phyloP scores from a whole-genome alignment of 2,888 invertebrate genomes.

The Campopleginae sp. region DNA sequence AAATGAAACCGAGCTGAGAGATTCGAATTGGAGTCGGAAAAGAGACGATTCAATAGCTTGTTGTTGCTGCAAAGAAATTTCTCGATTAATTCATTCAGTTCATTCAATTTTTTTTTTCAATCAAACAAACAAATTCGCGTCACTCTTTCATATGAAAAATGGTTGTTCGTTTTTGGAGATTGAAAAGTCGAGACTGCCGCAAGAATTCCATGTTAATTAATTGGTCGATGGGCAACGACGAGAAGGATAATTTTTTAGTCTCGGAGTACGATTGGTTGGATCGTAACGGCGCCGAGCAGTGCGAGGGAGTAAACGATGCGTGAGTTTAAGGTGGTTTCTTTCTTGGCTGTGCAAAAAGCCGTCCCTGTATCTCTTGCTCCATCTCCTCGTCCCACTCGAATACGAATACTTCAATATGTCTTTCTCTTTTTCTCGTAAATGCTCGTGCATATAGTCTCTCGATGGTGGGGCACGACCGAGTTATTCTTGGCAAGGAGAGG shows the following conservation, averaged over 20 bases:
- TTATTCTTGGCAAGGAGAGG: slow-evolving; percentile 79
- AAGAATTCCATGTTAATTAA: neutral
- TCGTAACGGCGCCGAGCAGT: slow-evolving; percentile 51
- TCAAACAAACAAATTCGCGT: neutral
- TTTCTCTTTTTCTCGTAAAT: slow-evolving; percentile 47
- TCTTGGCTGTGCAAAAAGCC: slow-evolving; percentile 55
- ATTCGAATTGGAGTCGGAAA: neutral
- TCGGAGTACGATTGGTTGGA: neutral
- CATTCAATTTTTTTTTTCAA: too few species aligned
- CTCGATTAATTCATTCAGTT: too few species aligned
- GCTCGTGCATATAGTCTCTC: slow-evolving; percentile 40
- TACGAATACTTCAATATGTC: slow-evolving; percentile 40
- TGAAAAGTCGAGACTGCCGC: too few species aligned
- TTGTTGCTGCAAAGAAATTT: too few species aligned
- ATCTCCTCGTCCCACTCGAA: slow-evolving; percentile 45
- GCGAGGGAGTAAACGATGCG: slow-evolving; percentile 65
- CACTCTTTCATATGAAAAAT: neutral
- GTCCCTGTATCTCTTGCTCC: slow-evolving; percentile 23
- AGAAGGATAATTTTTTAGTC: slow-evolving; percentile 1
- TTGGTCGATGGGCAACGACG: too few species aligned
- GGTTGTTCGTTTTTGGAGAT: neutral
- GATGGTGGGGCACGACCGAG: slow-evolving; percentile 75
- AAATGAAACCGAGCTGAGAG: neutral
- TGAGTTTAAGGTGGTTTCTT: slow-evolving; percentile 59
- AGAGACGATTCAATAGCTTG: too few species aligned